Evolutionary conservation across 1,140 invertebrate species (phyloP).

Genomic region (Schlechtendalia chinensis): DNA sequence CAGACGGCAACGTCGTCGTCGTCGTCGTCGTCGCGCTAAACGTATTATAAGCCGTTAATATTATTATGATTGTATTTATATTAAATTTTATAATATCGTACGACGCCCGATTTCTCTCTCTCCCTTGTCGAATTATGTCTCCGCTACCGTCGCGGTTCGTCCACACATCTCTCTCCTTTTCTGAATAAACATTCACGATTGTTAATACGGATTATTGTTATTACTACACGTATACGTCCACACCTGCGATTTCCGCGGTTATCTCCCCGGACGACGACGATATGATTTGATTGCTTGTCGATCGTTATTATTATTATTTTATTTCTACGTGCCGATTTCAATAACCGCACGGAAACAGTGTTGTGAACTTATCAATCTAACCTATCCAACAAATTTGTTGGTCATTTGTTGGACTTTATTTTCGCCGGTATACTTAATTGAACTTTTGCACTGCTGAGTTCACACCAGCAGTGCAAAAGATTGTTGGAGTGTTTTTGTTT

Average conservation of each 20-base stretch:
- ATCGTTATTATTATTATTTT: conserved; percentile 17
- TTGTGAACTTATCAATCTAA: too few species aligned
- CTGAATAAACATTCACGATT: conserved; percentile 47
- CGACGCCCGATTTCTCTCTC: conserved; percentile 29
- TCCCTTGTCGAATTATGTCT: too few species aligned
- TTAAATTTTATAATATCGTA: conserved; percentile 14
- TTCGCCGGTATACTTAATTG: too few species aligned
- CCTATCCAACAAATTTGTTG: too few species aligned
- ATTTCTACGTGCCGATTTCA: too few species aligned
- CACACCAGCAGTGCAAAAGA: too few species aligned
- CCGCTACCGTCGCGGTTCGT: neutral
- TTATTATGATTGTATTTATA: conserved; percentile 25
- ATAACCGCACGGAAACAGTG: too few species aligned
- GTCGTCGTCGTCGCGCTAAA: neutral
- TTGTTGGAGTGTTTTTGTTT: too few species aligned
- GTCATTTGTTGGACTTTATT: too few species aligned
- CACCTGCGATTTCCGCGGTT: conserved; percentile 40
- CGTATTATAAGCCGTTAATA: conserved; percentile 2
- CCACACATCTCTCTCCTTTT: neutral
- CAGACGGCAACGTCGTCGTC: conserved; percentile 6
- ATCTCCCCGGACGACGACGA: conserved; percentile 29
- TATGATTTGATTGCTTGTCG: conserved; percentile 32
- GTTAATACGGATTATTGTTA: conserved; percentile 43
- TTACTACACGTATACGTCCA: conserved; percentile 27
- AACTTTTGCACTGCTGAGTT: too few species aligned